phyloP scores from a whole-genome alignment of 2,113 vertebrate species.

The Calyptommatus sinebrachiatus region DNA sequence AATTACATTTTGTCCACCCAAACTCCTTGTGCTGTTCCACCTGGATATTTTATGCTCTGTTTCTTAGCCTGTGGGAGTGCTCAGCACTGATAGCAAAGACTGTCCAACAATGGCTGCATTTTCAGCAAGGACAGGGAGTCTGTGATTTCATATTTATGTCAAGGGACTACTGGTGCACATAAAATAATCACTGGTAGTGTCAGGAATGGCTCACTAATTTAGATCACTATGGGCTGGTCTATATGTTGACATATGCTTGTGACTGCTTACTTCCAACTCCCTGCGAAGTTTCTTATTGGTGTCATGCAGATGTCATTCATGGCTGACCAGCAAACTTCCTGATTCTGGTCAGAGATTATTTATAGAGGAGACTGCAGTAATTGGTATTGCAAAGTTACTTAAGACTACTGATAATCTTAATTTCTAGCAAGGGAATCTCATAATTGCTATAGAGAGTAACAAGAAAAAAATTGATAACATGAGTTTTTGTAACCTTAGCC shows the following conservation, averaged over 20 bases:
- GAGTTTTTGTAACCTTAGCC: too few species aligned
- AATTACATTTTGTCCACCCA: slow-evolving; percentile 22
- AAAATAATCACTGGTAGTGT: not conserved
- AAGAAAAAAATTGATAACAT: too few species aligned
- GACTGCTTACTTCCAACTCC: not conserved
- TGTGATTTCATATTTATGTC: not conserved
- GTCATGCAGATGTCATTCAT: not conserved
- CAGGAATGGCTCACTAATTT: not conserved
- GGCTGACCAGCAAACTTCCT: not conserved
- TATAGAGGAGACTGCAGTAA: not conserved
- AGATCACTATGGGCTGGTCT: not conserved
- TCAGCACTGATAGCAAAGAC: not conserved
- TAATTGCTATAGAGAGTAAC: too few species aligned
- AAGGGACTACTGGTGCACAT: not conserved
- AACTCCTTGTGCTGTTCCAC: not conserved
- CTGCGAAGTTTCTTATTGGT: too few species aligned
- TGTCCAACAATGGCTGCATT: not conserved
- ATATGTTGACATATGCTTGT: too few species aligned
- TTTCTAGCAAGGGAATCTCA: not conserved
- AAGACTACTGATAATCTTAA: not conserved
- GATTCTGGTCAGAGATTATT: not conserved
- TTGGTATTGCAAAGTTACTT: not conserved
- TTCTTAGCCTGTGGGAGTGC: not conserved
- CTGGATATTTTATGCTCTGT: not conserved
- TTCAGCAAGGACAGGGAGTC: not conserved